A percentile compares a stretch with the other conserved stretches of the same genome.
Conservation (phyloP, 1,140 invertebrate species). For the Rhopalosiphum padi region DNA sequence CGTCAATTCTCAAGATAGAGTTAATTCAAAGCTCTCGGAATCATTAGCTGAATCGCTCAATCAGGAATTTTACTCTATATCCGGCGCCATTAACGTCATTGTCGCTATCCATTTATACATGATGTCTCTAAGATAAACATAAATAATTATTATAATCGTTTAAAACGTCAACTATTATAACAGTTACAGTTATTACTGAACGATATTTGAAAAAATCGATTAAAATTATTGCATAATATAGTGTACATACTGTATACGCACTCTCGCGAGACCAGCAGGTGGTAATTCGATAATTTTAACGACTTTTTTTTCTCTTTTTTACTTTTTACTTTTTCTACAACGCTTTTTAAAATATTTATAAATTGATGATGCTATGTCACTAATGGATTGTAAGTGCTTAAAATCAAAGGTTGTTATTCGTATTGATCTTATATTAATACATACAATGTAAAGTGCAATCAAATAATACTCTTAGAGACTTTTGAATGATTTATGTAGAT, state of each 20-base stretch:
- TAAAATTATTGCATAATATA: not conserved
- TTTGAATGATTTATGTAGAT: not conserved
- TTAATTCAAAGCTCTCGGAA: not conserved
- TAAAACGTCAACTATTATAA: not conserved
- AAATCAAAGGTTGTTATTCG: not conserved
- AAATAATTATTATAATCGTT: constrained; percentile 3
- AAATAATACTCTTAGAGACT: not conserved
- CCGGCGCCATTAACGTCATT: not conserved
- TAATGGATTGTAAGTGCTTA: not conserved
- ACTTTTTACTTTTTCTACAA: not conserved
- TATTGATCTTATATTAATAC: not conserved
- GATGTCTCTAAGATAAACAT: not conserved
- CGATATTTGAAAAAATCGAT: not conserved
- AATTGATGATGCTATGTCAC: not conserved
- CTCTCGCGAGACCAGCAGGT: not conserved
- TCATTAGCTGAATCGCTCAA: not conserved
- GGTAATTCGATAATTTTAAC: constrained; percentile 8
- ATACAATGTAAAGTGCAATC: not conserved
- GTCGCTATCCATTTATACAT: not conserved
- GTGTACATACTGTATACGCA: not conserved
- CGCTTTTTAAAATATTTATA: not conserved
- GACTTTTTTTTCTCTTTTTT: not conserved
- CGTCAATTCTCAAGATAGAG: not conserved
- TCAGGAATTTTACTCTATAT: not conserved
- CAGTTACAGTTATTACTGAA: not conserved